Percentiles rank a stretch among this genome's conserved stretches.
phyloP scores from a whole-genome alignment of 2,888 invertebrate species.

The Plebejus anna region DNA sequence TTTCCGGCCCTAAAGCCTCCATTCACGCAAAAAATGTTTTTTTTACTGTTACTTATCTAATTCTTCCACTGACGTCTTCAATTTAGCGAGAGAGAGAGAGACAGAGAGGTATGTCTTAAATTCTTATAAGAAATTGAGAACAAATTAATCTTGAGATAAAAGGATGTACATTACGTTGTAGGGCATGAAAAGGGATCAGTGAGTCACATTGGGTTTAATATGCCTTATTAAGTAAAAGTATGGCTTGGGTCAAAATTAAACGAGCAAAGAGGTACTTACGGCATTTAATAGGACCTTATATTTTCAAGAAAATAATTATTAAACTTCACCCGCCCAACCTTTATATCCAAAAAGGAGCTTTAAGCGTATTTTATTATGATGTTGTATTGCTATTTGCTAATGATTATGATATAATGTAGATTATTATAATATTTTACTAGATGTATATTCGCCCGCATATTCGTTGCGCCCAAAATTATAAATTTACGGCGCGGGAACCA shows the following conservation, averaged over 20 bases:
- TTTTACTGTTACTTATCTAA: too few species aligned
- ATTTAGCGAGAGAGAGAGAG: not conserved
- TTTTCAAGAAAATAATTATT: slow-evolving; percentile 2
- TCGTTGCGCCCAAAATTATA: too few species aligned
- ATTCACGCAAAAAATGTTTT: too few species aligned
- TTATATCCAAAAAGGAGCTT: not conserved
- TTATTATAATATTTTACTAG: too few species aligned
- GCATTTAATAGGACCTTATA: slow-evolving; percentile 12
- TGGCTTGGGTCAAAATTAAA: slow-evolving; percentile 18
- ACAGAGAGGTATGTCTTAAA: not conserved
- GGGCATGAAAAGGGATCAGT: not conserved
- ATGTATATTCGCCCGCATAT: too few species aligned
- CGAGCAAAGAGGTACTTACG: slow-evolving; percentile 11
- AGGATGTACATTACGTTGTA: not conserved
- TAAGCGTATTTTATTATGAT: not conserved
- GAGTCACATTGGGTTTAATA: slow-evolving; percentile 10
- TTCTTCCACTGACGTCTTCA: too few species aligned
- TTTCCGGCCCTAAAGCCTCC: too few species aligned
- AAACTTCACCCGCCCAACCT: not conserved
- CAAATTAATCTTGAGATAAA: slow-evolving; percentile 13
- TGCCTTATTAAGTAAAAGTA: slow-evolving; percentile 16
- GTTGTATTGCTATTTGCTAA: not conserved
- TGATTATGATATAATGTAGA: not conserved
- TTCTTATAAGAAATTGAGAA: not conserved
- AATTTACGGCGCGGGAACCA: too few species aligned